These are phyloP conservation scores for Chiroxiphia lanceolata DNA, from an alignment of 2,797 vertebrate genomes.

Conservation along the genomic window DNA sequence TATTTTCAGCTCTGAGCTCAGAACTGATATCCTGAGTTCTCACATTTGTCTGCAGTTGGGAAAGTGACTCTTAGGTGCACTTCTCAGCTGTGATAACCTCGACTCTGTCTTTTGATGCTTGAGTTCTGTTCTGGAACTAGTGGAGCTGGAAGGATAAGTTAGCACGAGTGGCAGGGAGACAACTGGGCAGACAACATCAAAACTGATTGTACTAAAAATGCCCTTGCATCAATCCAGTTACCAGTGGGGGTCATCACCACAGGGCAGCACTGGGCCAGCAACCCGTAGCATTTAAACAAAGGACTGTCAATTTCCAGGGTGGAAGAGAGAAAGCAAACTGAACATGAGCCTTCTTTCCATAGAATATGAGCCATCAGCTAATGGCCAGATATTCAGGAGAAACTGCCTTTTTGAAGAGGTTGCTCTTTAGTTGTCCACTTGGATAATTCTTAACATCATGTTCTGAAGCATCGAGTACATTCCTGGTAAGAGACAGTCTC, in stretches of 20 bases:
- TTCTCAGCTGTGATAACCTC: background rate
- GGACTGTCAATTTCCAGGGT: background rate
- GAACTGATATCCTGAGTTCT: conserved; percentile 7
- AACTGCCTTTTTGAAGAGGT: background rate
- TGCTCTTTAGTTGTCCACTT: background rate
- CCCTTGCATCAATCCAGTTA: background rate
- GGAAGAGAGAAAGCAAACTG: background rate
- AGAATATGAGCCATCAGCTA: background rate
- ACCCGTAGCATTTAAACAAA: background rate
- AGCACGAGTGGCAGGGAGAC: background rate
- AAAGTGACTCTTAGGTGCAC: background rate
- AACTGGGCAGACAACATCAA: background rate
- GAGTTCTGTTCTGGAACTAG: conserved; percentile 13
- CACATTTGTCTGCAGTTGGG: background rate
- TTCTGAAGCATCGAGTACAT: background rate
- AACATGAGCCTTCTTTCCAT: background rate
- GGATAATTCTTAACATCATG: background rate
- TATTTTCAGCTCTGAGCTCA: conserved; percentile 28
- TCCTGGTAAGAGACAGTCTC: background rate
- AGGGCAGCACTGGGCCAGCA: background rate
- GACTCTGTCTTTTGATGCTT: background rate
- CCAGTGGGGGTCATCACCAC: background rate
- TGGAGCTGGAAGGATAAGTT: background rate
- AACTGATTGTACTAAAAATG: background rate
- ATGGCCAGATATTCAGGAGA: background rate